Evolutionary conservation across 35 echinoderm and acorn worm species (phyloP).

Genomic region (Strongylocentrotus purpuratus): DNA sequence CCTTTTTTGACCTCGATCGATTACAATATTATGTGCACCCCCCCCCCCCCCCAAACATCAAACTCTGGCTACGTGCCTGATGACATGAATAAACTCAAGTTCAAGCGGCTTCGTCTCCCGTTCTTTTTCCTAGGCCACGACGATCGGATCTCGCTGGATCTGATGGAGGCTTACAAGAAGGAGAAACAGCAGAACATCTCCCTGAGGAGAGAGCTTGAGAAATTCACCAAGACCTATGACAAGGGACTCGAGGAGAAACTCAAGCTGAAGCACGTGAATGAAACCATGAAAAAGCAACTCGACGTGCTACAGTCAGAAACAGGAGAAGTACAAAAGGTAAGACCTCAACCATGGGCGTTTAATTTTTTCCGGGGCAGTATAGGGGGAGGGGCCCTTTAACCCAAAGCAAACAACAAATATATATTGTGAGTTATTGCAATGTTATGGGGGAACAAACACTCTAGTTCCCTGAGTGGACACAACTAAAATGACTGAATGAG

Average conservation of each 20-base stretch:
- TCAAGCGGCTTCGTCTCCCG: neutral
- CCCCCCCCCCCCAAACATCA: no score
- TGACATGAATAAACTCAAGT: no score
- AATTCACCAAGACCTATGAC: neutral
- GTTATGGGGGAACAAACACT: no score
- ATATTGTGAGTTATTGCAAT: no score
- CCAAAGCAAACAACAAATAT: no score
- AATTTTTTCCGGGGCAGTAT: no score
- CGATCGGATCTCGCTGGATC: neutral
- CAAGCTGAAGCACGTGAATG: neutral
- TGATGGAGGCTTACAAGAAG: slow-evolving; percentile 8
- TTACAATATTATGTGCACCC: no score
- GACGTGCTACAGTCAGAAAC: neutral
- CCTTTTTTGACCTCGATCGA: no score
- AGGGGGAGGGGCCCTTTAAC: no score
- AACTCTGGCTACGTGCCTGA: no score
- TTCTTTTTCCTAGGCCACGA: neutral
- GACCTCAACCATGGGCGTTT: neutral
- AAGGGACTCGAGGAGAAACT: neutral
- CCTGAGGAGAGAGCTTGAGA: neutral
- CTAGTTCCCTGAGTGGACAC: no score
- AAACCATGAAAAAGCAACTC: neutral
- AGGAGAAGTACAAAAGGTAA: neutral
- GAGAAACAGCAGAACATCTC: neutral
- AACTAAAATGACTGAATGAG: no score